These are phyloP conservation scores for Papilio aristodemus DNA, from an alignment of 1,140 invertebrate genomes.

Conservation along the genomic window DNA sequence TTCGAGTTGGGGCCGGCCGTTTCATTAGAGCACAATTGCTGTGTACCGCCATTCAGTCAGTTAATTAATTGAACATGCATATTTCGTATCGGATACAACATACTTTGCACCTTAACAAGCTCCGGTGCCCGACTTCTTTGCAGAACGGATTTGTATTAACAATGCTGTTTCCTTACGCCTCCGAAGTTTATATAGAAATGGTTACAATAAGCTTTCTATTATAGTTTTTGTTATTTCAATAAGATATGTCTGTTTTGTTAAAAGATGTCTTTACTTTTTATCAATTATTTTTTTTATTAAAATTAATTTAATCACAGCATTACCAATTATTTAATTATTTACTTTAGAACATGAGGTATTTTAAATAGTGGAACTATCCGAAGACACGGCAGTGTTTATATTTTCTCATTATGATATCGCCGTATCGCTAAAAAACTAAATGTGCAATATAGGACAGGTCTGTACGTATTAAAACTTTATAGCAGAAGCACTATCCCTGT, in stretches of 20 bases:
- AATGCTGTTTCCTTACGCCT: not conserved
- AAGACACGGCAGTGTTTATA: too few relatives aligned
- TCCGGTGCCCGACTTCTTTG: not conserved
- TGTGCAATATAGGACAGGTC: too few relatives aligned
- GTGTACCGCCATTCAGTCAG: constrained; percentile 51
- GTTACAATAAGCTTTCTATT: not conserved
- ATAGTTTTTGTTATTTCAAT: not conserved
- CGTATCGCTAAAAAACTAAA: too few relatives aligned
- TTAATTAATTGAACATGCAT: constrained; percentile 55
- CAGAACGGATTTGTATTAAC: not conserved
- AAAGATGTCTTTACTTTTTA: not conserved
- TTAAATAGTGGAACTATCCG: too few relatives aligned
- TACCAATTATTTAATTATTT: too few relatives aligned
- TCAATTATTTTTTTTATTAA: too few relatives aligned
- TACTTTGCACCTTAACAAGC: not conserved
- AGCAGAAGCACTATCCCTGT: too few relatives aligned
- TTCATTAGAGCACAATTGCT: constrained; percentile 64
- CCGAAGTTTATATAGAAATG: not conserved
- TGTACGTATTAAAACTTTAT: too few relatives aligned
- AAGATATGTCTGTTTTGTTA: not conserved
- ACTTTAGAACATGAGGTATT: too few relatives aligned
- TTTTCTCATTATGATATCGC: too few relatives aligned
- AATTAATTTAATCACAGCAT: too few relatives aligned
- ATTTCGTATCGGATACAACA: constrained; percentile 34
- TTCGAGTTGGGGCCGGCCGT: constrained; percentile 54